Evolutionary conservation across 2,888 invertebrate genomes (phyloP).

Genomic region (Stenchaetothrips biformis): DNA sequence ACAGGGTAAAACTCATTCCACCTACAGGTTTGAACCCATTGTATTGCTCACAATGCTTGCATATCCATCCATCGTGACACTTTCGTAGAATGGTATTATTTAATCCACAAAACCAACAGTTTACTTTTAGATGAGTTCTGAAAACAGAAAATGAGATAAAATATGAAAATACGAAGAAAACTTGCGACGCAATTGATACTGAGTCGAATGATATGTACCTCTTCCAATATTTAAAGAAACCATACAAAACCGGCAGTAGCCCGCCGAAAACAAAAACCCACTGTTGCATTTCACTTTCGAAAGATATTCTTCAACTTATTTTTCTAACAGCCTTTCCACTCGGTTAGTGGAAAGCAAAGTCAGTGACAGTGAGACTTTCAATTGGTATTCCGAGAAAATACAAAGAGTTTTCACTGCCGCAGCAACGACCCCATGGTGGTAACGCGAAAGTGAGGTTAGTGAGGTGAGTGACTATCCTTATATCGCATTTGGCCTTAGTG

Average conservation of each 20-base stretch:
- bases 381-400: no score
- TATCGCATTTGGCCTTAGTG: no score
- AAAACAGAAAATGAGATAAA: slow-evolving; percentile 33
- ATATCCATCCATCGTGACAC: slow-evolving; percentile 46
- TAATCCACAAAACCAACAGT: slow-evolving; percentile 50
- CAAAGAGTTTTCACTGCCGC: no score
- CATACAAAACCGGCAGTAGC: neutral
- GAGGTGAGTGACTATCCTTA: no score
- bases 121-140: slow-evolving; percentile 45
- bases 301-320: no score
- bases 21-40: slow-evolving; percentile 48
- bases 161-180: neutral
- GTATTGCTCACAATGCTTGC: slow-evolving; percentile 50
- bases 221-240: neutral
- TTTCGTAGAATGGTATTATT: slow-evolving; percentile 44
- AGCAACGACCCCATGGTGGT: no score
- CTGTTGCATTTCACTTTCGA: no score
- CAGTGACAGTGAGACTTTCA: no score
- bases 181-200: neutral
- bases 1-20: neutral
- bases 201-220: neutral
- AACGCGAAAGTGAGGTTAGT: no score
- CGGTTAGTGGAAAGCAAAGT: no score
- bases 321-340: no score
- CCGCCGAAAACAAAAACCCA: neutral